Evolutionary conservation across 2,113 vertebrate genomes (phyloP).

Genomic region (Anguilla japonica): DNA sequence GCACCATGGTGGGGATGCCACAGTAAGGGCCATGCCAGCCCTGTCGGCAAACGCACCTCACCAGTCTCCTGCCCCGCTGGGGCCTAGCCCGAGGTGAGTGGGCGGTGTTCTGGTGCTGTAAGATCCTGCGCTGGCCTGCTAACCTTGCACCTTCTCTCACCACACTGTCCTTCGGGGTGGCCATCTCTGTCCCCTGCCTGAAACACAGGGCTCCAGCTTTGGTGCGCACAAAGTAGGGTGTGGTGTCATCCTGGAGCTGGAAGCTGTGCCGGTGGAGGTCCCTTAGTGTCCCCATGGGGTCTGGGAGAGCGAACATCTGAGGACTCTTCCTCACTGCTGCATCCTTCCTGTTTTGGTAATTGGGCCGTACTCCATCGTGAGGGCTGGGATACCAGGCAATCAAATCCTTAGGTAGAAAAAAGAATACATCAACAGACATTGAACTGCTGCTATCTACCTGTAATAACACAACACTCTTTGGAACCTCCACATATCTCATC

Average conservation of each 20-base stretch:
- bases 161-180: slow-evolving; percentile 45
- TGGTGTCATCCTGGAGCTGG: slow-evolving; percentile 70
- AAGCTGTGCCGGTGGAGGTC: slow-evolving; percentile 68
- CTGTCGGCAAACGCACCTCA: slow-evolving; percentile 74
- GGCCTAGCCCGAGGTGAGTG: background rate
- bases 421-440: background rate
- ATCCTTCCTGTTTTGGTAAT: slow-evolving; percentile 40
- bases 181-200: slow-evolving; percentile 74
- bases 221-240: slow-evolving; percentile 78
- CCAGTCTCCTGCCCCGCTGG: slow-evolving; percentile 64
- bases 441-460: too few relatives aligned
- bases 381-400: slow-evolving; percentile 1
- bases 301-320: background rate
- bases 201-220: slow-evolving; percentile 77
- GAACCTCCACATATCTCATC: background rate
- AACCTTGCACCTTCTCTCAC: slow-evolving; percentile 48
- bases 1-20: slow-evolving; percentile 80
- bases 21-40: slow-evolving; percentile 87
- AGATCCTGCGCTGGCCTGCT: slow-evolving; percentile 3
- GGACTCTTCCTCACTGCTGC: slow-evolving; percentile 24
- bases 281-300: background rate
- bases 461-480: background rate
- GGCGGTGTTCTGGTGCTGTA: background rate
- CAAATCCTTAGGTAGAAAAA: background rate
- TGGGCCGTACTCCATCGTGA: background rate